Evolutionary conservation across 1,140 invertebrate genomes (phyloP).

Genomic region (Bombus waltoni): DNA sequence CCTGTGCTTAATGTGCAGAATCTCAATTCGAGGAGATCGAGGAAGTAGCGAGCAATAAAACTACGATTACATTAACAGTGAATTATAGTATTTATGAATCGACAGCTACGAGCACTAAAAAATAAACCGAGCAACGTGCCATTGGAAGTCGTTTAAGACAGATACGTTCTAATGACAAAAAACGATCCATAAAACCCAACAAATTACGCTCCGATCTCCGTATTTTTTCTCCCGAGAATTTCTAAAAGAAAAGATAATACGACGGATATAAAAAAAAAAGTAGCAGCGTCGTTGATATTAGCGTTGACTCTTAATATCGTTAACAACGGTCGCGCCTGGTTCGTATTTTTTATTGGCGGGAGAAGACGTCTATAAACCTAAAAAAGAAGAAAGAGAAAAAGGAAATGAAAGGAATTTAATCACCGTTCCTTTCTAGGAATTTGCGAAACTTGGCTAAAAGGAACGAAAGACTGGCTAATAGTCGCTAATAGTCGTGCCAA

Average conservation of each 20-base stretch:
- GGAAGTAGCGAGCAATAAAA: slow-evolving; percentile 10
- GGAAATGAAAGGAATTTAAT: background rate
- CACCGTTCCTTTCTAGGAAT: background rate
- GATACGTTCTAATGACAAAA: background rate
- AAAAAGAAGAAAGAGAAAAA: no score
- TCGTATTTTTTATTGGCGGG: background rate
- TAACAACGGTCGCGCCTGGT: background rate
- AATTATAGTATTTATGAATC: slow-evolving; percentile 4
- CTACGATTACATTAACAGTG: slow-evolving; percentile 3
- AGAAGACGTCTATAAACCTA: background rate
- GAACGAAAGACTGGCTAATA: background rate
- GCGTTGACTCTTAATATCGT: background rate
- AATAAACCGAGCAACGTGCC: background rate
- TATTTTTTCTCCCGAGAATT: background rate
- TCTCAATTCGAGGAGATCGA: background rate
- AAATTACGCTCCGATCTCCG: background rate
- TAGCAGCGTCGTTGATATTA: background rate
- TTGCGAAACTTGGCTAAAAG: background rate
- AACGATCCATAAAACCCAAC: background rate
- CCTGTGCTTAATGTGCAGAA: background rate
- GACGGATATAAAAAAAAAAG: background rate
- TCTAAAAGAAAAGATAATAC: background rate
- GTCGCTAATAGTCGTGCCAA: no score
- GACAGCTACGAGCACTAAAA: background rate
- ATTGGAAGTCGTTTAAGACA: background rate